Conservation (phyloP, 2,888 invertebrate species). For the Trichacis sp. region DNA sequence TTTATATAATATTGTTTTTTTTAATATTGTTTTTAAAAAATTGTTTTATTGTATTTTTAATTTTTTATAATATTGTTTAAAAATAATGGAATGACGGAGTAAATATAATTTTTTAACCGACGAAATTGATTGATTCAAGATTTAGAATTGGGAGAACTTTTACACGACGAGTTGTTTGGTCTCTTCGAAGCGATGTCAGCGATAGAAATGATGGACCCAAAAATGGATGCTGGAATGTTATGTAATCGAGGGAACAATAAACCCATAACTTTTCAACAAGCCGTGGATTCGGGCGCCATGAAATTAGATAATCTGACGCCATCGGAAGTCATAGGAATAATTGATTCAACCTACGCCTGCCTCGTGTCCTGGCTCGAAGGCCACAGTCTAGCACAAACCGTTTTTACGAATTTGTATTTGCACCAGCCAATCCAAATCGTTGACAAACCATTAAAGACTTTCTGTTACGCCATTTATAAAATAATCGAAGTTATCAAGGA, state of each 20-base stretch:
- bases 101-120: too few species aligned
- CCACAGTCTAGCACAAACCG: constrained; percentile 94
- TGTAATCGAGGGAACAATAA: constrained; percentile 90
- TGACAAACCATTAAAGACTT: constrained; percentile 86
- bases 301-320: constrained; percentile 82
- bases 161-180: constrained; percentile 92
- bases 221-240: constrained; percentile 99
- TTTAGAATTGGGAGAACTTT: constrained; percentile 87
- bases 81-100: too few species aligned
- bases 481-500: constrained; percentile 90
- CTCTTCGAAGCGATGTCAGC: constrained; percentile 99
- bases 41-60: constrained; percentile 1
- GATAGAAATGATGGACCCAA: constrained; percentile 99
- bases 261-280: constrained; percentile 88
- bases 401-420: constrained; percentile 95
- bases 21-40: background rate
- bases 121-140: constrained; percentile 69
- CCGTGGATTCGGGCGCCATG: constrained; percentile 83
- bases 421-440: constrained; percentile 89
- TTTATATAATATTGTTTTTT: background rate
- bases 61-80: background rate
- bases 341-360: constrained; percentile 94
- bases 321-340: constrained; percentile 89
- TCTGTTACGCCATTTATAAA: constrained; percentile 89
- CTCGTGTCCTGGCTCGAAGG: constrained; percentile 98